Conservation (phyloP, 2,113 vertebrate genomes). For the Nansenia antarctica region DNA sequence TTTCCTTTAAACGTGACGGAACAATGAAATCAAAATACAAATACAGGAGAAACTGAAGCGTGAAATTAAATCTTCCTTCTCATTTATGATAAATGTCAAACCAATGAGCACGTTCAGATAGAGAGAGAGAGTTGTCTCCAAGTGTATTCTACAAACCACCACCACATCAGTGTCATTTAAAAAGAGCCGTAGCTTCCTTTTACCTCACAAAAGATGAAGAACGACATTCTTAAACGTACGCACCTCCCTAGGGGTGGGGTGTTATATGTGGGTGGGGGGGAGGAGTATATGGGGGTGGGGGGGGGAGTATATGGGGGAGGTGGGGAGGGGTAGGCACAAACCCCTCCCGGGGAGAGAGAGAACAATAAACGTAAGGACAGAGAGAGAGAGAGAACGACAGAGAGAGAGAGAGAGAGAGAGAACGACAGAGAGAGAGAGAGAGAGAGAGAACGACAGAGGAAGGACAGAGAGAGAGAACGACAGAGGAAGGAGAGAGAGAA, state of each 20-base stretch:
- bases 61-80: constrained; percentile 2
- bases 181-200: not conserved
- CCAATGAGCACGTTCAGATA: not conserved
- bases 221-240: too few relatives aligned
- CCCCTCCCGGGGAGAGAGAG: not conserved
- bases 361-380: not conserved
- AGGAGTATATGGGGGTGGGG: not conserved
- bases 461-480: not conserved
- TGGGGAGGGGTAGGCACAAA: not conserved
- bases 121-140: not conserved
- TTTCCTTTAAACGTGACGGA: too few relatives aligned
- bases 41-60: not conserved
- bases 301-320: not conserved
- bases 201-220: too few relatives aligned
- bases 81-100: not conserved
- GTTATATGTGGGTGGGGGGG: too few relatives aligned
- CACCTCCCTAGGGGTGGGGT: too few relatives aligned
- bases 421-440: too few relatives aligned
- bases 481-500: constrained; percentile 6
- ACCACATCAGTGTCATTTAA: not conserved
- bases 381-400: too few relatives aligned
- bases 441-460: not conserved
- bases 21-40: not conserved
- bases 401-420: too few relatives aligned
- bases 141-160: not conserved